These are phyloP conservation scores for Xiphorhynchus erythropygius DNA, from an alignment of 2,797 vertebrate species.

Conservation along the genomic window DNA sequence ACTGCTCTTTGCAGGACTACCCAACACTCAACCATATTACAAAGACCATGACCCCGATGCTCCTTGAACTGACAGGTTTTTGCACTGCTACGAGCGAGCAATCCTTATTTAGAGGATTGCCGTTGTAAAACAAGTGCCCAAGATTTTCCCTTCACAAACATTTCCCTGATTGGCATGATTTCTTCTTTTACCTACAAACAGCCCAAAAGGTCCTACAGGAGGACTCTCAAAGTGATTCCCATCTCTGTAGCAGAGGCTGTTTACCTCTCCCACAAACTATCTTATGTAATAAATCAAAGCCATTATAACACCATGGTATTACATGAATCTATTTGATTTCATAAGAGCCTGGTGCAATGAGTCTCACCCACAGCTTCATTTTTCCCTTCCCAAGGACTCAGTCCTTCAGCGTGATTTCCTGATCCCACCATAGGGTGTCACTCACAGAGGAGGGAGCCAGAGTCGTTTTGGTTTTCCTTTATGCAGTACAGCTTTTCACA, in stretches of 20 bases:
- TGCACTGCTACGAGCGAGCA: neutral
- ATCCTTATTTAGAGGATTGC: neutral
- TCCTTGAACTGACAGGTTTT: neutral
- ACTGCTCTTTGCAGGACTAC: neutral
- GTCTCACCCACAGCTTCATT: neutral
- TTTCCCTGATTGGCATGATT: neutral
- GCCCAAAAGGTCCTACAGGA: neutral
- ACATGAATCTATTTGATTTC: neutral
- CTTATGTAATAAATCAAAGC: neutral
- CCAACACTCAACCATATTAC: neutral
- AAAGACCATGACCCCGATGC: neutral
- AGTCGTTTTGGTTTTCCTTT: neutral
- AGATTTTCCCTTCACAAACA: neutral
- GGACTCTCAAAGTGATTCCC: neutral
- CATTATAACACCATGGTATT: neutral
- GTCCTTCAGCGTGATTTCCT: neutral
- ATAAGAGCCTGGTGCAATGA: neutral
- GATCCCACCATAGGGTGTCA: neutral
- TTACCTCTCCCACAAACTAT: neutral
- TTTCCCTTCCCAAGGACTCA: neutral
- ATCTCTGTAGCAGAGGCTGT: neutral
- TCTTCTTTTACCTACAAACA: neutral
- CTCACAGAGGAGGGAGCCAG: neutral
- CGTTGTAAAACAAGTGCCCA: neutral
- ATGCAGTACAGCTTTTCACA: neutral